Conservation (phyloP, 2,797 vertebrate genomes). For the Picus viridis region DNA sequence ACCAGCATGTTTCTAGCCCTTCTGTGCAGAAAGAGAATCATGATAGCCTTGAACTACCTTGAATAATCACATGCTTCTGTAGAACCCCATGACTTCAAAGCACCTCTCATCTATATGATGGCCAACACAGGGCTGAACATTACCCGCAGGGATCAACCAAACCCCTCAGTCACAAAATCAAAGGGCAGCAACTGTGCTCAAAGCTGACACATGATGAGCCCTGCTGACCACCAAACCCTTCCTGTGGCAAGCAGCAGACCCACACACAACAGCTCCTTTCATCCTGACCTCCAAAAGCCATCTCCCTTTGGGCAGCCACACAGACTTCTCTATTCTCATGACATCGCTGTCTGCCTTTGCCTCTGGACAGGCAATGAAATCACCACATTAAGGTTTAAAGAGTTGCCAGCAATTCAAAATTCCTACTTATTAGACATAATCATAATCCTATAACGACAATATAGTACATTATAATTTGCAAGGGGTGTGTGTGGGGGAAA, state of each 20-base stretch:
- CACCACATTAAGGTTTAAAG: neutral
- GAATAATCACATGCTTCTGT: neutral
- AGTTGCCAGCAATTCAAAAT: conserved; percentile 2
- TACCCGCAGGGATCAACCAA: neutral
- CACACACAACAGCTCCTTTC: neutral
- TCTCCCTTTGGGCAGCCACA: neutral
- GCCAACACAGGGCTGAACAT: neutral
- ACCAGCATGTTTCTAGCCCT: neutral
- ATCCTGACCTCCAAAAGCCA: neutral
- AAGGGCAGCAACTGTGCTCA: neutral
- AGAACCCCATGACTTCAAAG: neutral
- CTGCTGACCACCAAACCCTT: neutral
- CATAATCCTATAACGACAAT: conserved; percentile 16
- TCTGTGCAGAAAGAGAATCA: neutral
- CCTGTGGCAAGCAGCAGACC: neutral
- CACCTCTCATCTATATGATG: neutral
- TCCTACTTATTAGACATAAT: conserved; percentile 14
- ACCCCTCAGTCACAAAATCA: neutral
- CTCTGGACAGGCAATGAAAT: neutral
- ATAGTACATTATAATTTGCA: neutral
- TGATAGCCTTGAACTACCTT: neutral
- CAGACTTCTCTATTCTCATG: fast-evolving
- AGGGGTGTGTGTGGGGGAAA: neutral
- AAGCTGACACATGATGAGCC: neutral
- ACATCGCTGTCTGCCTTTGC: neutral